Evolutionary conservation across 1,140 invertebrate species (phyloP), one percentile per base, ranked within the genome.

Genomic region (Diorhabda sublineata): DNA sequence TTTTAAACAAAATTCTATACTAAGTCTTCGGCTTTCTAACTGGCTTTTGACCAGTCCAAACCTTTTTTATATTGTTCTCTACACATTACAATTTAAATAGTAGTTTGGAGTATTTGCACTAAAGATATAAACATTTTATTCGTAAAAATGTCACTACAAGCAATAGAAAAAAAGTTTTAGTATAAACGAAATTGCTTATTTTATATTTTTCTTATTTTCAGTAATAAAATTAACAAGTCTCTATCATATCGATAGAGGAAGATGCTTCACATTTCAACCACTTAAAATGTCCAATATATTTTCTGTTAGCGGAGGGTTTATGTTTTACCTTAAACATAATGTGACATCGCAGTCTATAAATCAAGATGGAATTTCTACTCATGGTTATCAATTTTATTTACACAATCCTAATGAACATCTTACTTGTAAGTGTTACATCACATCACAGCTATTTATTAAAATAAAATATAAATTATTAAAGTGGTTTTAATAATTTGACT

Each of bases 331-430:
- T 8, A 52, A n/a, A 3, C 47, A 52, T 52, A 52, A 52, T 52
- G 6, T 8, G 2, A n/a, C 4, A n/a, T 8, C 6, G n/a, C 6
- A 52, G n/a, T 6, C 2, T 52, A 4, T 6, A 2, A n/a, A 4
- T 52, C n/a, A 52, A 3, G 6, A 6, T 52, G 2, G n/a, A 3
- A 8, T 4, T 2, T 8, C 2, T 52, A 8, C 47, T 2, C 47
- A 6, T 52, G 47, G 47, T 52, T 52, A 52, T 52, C 47, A 52
- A n/a, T n/a, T 52, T 52, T 52, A 52, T n/a, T 52, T 52, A 52
- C 47, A 52, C n/a, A n/a, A n/a, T 52, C 47, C 47, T 8, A 52
- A 52, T 4, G 47, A 52, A 3, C 6, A 8, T 6, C n/a, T 52
- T 8, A 52, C 47, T 2, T 52, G 47, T 52, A 52, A 52, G 47